Base-by-base conservation (phyloP, 2,113 vertebrate genomes). In the Indri indri region DNA sequence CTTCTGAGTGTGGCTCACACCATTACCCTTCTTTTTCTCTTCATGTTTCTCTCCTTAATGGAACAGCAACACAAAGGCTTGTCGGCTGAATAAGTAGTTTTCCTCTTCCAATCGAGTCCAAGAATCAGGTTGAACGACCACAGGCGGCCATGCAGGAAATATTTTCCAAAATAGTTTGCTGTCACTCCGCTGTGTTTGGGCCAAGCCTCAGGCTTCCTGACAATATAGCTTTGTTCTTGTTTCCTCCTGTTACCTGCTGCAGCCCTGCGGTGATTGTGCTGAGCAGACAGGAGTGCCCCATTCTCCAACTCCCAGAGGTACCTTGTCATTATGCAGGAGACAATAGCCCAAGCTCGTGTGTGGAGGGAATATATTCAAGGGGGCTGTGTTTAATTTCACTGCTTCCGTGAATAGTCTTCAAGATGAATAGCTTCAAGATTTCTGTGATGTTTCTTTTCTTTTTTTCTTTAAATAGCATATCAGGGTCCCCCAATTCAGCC, bases 331-430 rank as follows among this genome's bases (percentile, higher is more conserved):
- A 97, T 97, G 93, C 96, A 37, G 77, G 81, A 89, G 91, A 98
- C 97, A 98, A 98, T 96, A 87, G 97, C 40, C 92, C 80, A 23
- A 17, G 63, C 65, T 57, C 45, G 1, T 6, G 52, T 27, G 45
- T 30, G 65, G 88, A 85, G 90, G n/a, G 52, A 73, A 59, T 90
- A 77, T 79, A 94, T 76, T 95, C 96, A 96, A 90, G 84, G 74
- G 92, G 32, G 74, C 88, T 68, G 52, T 97, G 97, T 97, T 97
- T 96, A 77, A 92, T 96, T 96, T 83, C 92, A 77, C 76, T 47
- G 92, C 91, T 98, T 98, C 97, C 97, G 84, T 90, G 97, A 97
- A 98, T 97, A 97, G 97, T 97, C 84, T 95, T 96, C 71, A 81
- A 68, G 85, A 97, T 97, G 97, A 98, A 98, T 97, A 96, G 97